phyloP scores from a whole-genome alignment of 1,140 invertebrate species.

The Orius insidiosus region DNA sequence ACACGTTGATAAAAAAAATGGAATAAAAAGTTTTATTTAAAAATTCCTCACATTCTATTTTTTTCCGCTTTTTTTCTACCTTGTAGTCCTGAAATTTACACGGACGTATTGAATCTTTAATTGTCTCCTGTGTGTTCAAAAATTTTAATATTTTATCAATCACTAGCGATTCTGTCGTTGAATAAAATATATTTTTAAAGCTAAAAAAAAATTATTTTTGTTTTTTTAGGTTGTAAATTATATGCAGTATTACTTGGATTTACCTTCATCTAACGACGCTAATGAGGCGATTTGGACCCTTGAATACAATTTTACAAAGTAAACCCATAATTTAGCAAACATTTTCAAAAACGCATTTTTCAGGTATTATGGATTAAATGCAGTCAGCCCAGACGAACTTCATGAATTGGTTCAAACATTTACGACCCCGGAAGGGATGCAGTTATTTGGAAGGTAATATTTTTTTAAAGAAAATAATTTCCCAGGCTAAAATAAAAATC shows the following conservation, averaged over 20 bases:
- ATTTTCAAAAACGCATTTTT: background rate
- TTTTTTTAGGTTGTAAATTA: conserved; percentile 59
- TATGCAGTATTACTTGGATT: conserved; percentile 72
- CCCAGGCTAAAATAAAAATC: background rate
- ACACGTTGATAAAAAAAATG: no score
- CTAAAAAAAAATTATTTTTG: background rate
- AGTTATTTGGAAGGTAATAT: conserved; percentile 13
- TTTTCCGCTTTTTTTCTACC: background rate
- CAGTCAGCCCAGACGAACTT: conserved; percentile 45
- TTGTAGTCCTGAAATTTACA: no score
- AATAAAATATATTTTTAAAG: no score
- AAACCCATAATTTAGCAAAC: conserved; percentile 20
- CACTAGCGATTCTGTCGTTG: no score
- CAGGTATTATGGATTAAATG: conserved; percentile 51
- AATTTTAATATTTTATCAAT: no score
- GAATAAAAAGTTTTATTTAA: no score
- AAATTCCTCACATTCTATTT: background rate
- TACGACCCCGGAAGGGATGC: conserved; percentile 32
- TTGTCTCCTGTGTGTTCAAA: no score
- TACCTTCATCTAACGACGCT: conserved; percentile 50
- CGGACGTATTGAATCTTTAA: no score
- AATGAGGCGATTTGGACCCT: conserved; percentile 51
- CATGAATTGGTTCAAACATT: conserved; percentile 60
- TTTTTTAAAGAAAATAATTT: background rate
- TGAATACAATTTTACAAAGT: conserved; percentile 61